A percentile compares a stretch with the other conserved stretches of the same genome.
Evolutionary conservation across 2,113 vertebrate species (phyloP).

Genomic region (Muntiacus muntjak): DNA sequence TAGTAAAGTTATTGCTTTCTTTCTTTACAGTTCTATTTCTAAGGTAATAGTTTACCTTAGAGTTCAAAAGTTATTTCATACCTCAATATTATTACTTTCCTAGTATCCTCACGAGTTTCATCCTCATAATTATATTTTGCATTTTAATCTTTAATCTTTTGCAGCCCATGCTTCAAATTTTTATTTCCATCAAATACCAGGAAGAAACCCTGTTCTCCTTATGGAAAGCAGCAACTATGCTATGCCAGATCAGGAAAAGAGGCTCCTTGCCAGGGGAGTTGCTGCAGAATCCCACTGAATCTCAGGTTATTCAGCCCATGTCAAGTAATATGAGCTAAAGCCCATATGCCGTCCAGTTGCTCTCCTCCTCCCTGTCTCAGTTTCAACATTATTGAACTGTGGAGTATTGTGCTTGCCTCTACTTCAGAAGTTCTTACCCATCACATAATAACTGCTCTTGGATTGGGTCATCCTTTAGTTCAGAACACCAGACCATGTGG

Average conservation of each 20-base stretch:
- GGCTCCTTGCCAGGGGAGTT: background rate
- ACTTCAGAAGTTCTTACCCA: background rate
- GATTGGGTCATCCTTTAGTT: background rate
- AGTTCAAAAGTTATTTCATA: background rate
- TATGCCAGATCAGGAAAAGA: background rate
- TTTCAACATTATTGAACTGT: background rate
- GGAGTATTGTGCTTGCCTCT: background rate
- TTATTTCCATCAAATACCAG: background rate
- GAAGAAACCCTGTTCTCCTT: background rate
- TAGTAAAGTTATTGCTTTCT: background rate
- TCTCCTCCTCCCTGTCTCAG: background rate
- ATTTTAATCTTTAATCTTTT: background rate
- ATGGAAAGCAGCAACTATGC: background rate
- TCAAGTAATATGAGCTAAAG: constrained; percentile 26
- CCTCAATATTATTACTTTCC: background rate
- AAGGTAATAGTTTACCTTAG: background rate
- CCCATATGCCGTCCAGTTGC: background rate
- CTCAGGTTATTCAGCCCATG: background rate
- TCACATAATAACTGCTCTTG: background rate
- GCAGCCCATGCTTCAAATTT: background rate
- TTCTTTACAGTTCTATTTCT: background rate
- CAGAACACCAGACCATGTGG: background rate
- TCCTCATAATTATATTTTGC: background rate
- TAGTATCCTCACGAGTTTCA: background rate
- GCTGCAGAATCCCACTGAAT: background rate